Conservation (phyloP, 2,797 vertebrate species). For the Pangasius krempfi region DNA sequence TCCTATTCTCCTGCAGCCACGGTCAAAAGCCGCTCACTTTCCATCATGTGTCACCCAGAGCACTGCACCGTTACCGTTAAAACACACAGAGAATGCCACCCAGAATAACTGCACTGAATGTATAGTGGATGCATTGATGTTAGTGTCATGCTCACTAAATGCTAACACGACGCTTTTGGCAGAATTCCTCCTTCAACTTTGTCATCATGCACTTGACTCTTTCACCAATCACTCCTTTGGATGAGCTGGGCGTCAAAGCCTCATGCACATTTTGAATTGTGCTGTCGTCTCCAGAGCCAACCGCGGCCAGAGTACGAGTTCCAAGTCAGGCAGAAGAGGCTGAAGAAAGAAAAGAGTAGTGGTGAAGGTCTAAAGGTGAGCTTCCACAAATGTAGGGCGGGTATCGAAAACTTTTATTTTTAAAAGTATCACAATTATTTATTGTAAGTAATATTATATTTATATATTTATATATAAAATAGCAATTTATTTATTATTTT, state of each 20-base stretch:
- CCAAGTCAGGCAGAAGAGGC: slow-evolving; percentile 83
- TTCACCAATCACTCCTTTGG: slow-evolving; percentile 37
- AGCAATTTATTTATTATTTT: neutral
- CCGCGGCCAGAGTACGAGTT: slow-evolving; percentile 92
- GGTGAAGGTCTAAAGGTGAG: slow-evolving; percentile 2
- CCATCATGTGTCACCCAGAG: slow-evolving; percentile 29
- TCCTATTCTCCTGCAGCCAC: slow-evolving; percentile 37
- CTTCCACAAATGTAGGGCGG: neutral
- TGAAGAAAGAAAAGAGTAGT: slow-evolving; percentile 73
- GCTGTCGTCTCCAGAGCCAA: slow-evolving; percentile 80
- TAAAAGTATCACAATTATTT: neutral
- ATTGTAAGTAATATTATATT: neutral
- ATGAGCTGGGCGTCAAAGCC: slow-evolving; percentile 14
- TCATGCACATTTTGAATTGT: slow-evolving; percentile 26
- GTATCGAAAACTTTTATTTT: neutral
- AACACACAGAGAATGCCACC: slow-evolving; percentile 12
- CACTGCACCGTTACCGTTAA: slow-evolving; percentile 36
- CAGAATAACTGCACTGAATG: slow-evolving; percentile 38
- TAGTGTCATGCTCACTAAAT: slow-evolving; percentile 44
- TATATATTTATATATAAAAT: neutral
- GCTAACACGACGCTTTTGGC: slow-evolving; percentile 43
- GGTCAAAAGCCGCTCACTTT: slow-evolving; percentile 44
- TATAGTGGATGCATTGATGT: slow-evolving; percentile 44
- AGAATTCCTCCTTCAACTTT: slow-evolving; percentile 36
- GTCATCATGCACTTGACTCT: slow-evolving; percentile 47